Percentiles rank a stretch among this genome's conserved stretches.
These are phyloP conservation scores for Peromyscus polionotus DNA, from an alignment of 2,113 vertebrate genomes.

Conservation along the genomic window DNA sequence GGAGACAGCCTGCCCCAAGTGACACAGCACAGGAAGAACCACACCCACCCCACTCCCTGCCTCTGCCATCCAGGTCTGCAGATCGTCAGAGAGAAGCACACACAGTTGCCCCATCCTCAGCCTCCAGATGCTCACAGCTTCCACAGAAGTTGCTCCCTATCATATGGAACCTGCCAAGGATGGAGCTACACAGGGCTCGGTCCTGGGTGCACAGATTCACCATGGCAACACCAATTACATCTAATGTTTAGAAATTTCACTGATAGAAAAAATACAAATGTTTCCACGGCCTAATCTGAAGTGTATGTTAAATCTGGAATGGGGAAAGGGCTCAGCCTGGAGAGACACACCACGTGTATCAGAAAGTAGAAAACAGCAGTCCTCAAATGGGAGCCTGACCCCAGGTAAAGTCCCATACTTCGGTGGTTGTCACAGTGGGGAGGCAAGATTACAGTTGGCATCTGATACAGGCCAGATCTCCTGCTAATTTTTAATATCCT, in stretches of 20 bases:
- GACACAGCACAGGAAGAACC: not conserved
- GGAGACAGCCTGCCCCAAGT: not conserved
- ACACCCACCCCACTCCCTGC: too few relatives aligned
- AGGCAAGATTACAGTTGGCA: not conserved
- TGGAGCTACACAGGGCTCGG: not conserved
- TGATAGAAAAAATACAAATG: constrained; percentile 29
- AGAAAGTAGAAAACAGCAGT: not conserved
- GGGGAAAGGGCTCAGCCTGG: not conserved
- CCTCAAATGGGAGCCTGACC: not conserved
- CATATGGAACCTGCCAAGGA: not conserved
- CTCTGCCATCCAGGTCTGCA: not conserved
- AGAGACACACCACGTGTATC: not conserved
- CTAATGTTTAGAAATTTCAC: constrained; percentile 18
- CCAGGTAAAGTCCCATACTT: not conserved
- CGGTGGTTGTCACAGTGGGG: not conserved
- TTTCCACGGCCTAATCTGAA: not conserved
- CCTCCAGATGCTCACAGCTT: not conserved
- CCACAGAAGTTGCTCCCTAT: not conserved
- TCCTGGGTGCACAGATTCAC: constrained; percentile 44
- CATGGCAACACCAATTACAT: constrained; percentile 70
- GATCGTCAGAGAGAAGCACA: not conserved
- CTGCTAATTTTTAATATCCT: constrained; percentile 55
- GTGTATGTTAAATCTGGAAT: not conserved
- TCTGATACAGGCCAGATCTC: not conserved
- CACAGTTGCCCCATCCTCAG: not conserved